Evolutionary conservation across 2,797 vertebrate genomes (phyloP).

Genomic region (Limnodromus scolopaceus): DNA sequence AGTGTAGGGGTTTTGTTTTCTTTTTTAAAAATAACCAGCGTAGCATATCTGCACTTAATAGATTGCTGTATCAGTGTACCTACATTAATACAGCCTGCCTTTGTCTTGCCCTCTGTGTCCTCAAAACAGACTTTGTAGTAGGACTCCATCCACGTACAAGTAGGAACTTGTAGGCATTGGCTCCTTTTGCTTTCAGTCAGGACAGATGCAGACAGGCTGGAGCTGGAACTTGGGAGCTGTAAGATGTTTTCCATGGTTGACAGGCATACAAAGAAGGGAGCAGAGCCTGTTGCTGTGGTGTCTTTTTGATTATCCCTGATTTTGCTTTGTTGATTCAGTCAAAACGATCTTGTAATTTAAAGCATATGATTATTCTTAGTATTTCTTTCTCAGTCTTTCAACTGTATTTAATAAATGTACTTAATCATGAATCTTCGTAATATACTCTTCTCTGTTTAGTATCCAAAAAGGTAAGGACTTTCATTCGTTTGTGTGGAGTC

Average conservation of each 20-base stretch:
- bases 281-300: background rate
- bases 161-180: background rate
- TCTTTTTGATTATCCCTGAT: background rate
- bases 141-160: background rate
- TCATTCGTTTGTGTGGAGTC: background rate
- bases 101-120: background rate
- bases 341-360: background rate
- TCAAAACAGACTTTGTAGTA: background rate
- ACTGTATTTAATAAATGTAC: background rate
- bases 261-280: background rate
- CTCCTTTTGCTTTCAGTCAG: background rate
- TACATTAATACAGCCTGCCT: background rate
- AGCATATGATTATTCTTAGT: background rate
- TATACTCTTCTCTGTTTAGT: background rate
- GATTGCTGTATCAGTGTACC: background rate
- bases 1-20: background rate
- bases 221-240: background rate
- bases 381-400: background rate
- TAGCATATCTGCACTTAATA: background rate
- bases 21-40: background rate
- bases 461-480: background rate
- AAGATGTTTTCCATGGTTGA: background rate
- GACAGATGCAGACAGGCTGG: background rate
- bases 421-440: background rate
- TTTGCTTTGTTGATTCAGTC: background rate